Percentiles rank a stretch among this genome's conserved stretches.
Conservation (phyloP, 2,797 vertebrate genomes). For the Nyctalus aviator region DNA sequence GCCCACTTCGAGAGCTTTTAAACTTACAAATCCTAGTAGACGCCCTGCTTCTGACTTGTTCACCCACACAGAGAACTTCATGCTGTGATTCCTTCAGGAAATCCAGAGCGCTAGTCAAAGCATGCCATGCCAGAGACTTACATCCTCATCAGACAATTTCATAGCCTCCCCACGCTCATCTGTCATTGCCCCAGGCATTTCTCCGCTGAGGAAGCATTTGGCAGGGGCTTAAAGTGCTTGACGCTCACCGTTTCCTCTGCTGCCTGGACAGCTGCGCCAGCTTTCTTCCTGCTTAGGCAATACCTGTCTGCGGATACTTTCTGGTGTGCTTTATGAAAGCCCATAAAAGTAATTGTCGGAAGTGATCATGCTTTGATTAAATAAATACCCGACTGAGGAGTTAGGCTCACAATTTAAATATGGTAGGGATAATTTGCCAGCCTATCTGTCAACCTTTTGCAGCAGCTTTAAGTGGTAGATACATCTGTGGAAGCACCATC, state of each 20-base stretch:
- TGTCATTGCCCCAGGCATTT: constrained; percentile 61
- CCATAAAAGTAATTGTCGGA: constrained; percentile 86
- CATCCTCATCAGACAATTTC: constrained; percentile 61
- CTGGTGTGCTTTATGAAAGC: constrained; percentile 77
- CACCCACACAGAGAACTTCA: neutral
- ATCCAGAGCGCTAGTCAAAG: constrained; percentile 49
- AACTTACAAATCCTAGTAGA: constrained; percentile 6
- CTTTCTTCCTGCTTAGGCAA: constrained; percentile 76
- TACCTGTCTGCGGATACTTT: constrained; percentile 79
- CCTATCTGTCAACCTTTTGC: constrained; percentile 70
- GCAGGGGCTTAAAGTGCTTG: constrained; percentile 53
- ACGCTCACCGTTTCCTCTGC: constrained; percentile 54
- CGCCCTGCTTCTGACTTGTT: neutral
- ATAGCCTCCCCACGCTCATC: constrained; percentile 57
- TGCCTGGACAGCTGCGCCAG: constrained; percentile 65
- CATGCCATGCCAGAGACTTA: constrained; percentile 25
- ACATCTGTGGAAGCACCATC: constrained; percentile 75
- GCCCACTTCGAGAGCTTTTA: constrained; percentile 19
- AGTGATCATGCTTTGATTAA: constrained; percentile 85
- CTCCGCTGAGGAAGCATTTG: constrained; percentile 62
- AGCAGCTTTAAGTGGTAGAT: constrained; percentile 77
- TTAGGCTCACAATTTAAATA: constrained; percentile 83
- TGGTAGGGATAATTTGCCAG: constrained; percentile 84
- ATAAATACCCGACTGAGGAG: constrained; percentile 79
- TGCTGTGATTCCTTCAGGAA: constrained; percentile 50